Base-by-base conservation (phyloP, 2,113 vertebrate species). In the Acrocephalus arundinaceus region DNA sequence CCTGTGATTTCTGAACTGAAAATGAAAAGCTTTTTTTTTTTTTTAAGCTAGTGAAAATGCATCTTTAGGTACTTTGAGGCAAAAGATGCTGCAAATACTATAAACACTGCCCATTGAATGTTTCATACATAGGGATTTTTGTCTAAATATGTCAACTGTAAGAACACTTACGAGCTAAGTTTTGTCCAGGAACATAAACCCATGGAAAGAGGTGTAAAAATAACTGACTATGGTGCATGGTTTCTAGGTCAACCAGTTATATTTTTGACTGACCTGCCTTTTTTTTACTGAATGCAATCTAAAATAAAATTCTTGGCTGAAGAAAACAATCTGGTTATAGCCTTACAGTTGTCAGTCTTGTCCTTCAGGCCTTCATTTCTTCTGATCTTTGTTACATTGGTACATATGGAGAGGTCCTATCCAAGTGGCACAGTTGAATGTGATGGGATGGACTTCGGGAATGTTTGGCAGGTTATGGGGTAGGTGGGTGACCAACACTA, bases 1-100 rank as follows among this genome's bases (percentile, higher is more conserved):
- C 86, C 94, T 93, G 48, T 87, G 54, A 91, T 85, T 97, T 93
- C 35, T 92, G 81, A 96, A 84, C 68, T 68, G 92, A 95, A 97
- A 71, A 73, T 37, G 7, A 51, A 76, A 68, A 45, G 7, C 7
- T 8, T 57, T 67, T 10, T 11, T 80, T 39, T 52, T 83, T 41
- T 65, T 54, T 45, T 41, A 52, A 94, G 48, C 15, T 33, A 66
- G 70, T 49, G 57, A 76, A 93, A 86, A 77, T 72, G 41, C 30
- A 3, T 78, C n/a, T 77, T 73, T 30, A 84, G 30, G 24, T 59
- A 83, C 43, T 79, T 83, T 7, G 23, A 83, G 37, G 58, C 12
- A 52, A 68, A 87, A 61, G n/a, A n/a, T 25, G 17, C 54, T 87
- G 66, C n/a, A 87, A 68, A 41, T 72, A 23, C 27, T 52, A 10